A percentile compares a stretch with the other conserved stretches of the same genome.
Evolutionary conservation across 2,888 invertebrate species (phyloP).

Genomic region (Polylopha cassiicola): DNA sequence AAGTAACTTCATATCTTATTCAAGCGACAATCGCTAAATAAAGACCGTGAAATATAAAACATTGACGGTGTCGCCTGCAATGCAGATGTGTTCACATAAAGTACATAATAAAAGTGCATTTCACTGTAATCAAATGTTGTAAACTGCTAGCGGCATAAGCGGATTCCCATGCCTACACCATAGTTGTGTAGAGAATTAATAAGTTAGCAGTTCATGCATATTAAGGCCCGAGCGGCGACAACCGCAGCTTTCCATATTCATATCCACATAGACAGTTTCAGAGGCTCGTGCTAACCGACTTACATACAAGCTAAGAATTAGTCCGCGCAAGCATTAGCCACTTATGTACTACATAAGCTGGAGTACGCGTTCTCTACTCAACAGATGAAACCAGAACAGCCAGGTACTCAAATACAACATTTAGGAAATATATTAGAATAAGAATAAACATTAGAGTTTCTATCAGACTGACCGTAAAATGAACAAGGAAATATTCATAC

Average conservation of each 20-base stretch:
- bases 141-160: conserved; percentile 27
- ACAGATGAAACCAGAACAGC: too few species aligned
- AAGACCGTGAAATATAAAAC: conserved; percentile 10
- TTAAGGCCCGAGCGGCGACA: conserved; percentile 41
- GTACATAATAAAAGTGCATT: conserved; percentile 25
- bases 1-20: conserved; percentile 7
- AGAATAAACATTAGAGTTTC: too few species aligned
- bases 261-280: conserved; percentile 28
- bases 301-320: conserved; percentile 20
- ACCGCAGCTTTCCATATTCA: conserved; percentile 54
- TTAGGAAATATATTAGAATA: conserved; percentile 3
- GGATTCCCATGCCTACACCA: conserved; percentile 33
- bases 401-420: background rate
- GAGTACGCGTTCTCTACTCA: conserved; percentile 3
- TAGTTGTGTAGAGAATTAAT: conserved; percentile 52
- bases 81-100: conserved; percentile 20
- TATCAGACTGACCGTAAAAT: too few species aligned
- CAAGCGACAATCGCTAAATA: conserved; percentile 17
- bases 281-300: conserved; percentile 20
- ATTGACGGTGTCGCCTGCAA: conserved; percentile 16
- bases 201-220: conserved; percentile 62
- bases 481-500: too few species aligned
- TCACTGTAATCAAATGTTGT: conserved; percentile 32
- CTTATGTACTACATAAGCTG: conserved; percentile 7
- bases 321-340: conserved; percentile 8